Conservation (phyloP, 1,140 invertebrate genomes). For the Pentalonia nigronervosa region DNA sequence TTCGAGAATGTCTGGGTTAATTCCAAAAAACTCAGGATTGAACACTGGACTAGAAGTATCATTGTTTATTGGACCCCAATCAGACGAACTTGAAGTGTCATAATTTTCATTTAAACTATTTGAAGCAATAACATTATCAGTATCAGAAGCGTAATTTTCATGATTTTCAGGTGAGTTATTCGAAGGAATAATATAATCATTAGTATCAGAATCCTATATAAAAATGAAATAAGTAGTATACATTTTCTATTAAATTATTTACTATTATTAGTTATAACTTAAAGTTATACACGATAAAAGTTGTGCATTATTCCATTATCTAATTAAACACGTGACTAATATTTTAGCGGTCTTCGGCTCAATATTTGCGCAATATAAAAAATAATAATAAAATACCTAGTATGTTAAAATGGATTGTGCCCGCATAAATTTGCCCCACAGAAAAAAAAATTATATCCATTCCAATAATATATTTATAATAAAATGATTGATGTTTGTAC, state of each 20-base stretch:
- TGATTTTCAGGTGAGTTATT: background rate
- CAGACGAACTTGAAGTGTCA: background rate
- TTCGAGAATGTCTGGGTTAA: slow-evolving; percentile 19
- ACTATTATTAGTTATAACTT: no score
- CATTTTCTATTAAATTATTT: background rate
- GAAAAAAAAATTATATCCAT: no score
- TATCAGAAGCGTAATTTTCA: slow-evolving; percentile 12
- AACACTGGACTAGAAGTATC: slow-evolving; percentile 26
- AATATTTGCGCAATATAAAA: no score
- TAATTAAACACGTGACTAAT: no score
- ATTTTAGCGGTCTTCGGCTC: no score
- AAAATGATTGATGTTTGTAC: background rate
- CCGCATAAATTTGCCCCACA: no score
- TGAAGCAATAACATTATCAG: background rate
- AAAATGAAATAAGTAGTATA: slow-evolving; percentile 2
- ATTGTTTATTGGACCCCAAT: background rate
- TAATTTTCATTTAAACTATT: background rate
- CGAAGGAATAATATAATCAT: slow-evolving; percentile 21
- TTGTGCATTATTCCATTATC: no score
- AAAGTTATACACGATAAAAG: no score
- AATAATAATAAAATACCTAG: no score
- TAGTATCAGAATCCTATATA: slow-evolving; percentile 28
- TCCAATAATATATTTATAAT: background rate
- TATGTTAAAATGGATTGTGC: no score
- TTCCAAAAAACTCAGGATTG: background rate